Evolutionary conservation across 2,797 vertebrate species (phyloP).

Genomic region (Pangasius sanitwongsei): DNA sequence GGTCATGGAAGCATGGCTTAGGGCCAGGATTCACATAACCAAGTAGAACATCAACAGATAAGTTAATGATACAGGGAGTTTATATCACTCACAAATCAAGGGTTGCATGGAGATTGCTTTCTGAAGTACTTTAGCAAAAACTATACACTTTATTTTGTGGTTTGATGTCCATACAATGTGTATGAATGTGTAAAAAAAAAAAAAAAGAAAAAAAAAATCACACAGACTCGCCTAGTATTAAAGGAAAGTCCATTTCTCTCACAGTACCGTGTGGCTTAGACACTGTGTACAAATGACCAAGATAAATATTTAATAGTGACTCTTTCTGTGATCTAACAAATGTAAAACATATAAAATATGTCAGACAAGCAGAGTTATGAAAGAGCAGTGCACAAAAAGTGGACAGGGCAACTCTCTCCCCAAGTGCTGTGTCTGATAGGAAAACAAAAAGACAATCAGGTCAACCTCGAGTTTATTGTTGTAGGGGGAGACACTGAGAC

Average conservation of each 20-base stretch:
- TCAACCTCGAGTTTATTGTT: constrained; percentile 23
- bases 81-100: background rate
- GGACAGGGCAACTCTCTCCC: background rate
- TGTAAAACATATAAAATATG: background rate
- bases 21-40: background rate
- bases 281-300: background rate
- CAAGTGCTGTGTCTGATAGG: background rate
- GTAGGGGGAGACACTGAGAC: constrained; percentile 7
- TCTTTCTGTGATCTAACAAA: background rate
- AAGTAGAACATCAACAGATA: background rate
- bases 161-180: background rate
- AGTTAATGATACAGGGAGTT: background rate
- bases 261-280: background rate
- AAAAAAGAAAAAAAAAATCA: background rate
- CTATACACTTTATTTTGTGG: background rate
- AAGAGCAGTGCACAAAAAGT: background rate
- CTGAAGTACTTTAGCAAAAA: background rate
- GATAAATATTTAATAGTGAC: background rate
- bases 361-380: background rate
- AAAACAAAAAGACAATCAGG: constrained; percentile 8
- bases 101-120: background rate
- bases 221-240: background rate
- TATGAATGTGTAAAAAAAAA: background rate
- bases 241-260: background rate
- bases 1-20: background rate